A percentile compares a stretch with the other conserved stretches of the same genome.
phyloP scores from a whole-genome alignment of 1,140 invertebrate genomes.

The Eriosoma lanigerum region DNA sequence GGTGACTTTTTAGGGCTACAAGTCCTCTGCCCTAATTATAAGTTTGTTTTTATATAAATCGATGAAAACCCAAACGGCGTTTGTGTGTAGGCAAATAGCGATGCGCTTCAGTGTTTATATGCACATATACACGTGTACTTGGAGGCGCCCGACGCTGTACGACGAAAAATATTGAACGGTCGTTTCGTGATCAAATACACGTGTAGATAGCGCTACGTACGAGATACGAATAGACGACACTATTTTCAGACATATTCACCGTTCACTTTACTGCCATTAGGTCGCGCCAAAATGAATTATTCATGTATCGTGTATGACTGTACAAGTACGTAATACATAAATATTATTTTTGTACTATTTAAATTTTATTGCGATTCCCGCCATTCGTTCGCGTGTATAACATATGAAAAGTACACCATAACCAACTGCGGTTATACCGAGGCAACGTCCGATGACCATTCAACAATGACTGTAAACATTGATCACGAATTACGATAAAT shows the following conservation, averaged over 20 bases:
- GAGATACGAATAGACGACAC: not conserved
- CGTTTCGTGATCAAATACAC: not conserved
- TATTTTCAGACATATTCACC: not conserved
- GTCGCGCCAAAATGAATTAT: not conserved
- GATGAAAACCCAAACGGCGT: no score
- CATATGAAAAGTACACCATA: no score
- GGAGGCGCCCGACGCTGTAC: not conserved
- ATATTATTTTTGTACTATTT: not conserved
- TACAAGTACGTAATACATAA: not conserved
- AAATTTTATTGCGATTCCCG: not conserved
- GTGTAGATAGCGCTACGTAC: not conserved
- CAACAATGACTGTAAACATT: no score
- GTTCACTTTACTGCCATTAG: not conserved
- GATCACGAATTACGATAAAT: no score
- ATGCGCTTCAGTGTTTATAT: no score
- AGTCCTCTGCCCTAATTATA: no score
- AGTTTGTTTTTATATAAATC: no score
- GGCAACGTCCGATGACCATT: slow-evolving; percentile 1
- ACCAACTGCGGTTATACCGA: not conserved
- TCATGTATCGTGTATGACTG: no score
- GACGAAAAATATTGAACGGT: not conserved
- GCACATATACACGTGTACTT: no score
- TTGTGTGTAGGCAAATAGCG: no score
- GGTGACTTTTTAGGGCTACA: no score
- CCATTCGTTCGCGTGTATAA: not conserved